A percentile compares a stretch with the other conserved stretches of the same genome.
phyloP scores from a whole-genome alignment of 2,797 vertebrate genomes.

The Sandelia bainsii region DNA sequence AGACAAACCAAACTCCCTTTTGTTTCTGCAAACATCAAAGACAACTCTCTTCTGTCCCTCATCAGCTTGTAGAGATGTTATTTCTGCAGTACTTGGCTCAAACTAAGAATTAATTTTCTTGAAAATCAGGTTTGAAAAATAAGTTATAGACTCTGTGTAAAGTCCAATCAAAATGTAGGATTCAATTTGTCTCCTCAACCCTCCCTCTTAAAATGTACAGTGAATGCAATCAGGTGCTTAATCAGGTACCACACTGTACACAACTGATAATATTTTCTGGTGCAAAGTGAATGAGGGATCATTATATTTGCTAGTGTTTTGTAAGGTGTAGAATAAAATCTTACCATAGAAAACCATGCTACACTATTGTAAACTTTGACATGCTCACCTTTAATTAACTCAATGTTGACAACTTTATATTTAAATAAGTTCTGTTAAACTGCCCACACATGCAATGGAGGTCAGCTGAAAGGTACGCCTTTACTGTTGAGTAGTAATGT shows the following conservation, averaged over 20 bases:
- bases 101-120: constrained; percentile 23
- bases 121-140: constrained; percentile 29
- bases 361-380: not conserved
- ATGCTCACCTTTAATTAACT: not conserved
- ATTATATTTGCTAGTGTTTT: not conserved
- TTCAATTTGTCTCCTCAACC: not conserved
- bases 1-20: constrained; percentile 17
- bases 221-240: not conserved
- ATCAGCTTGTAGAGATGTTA: not conserved
- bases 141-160: constrained; percentile 7
- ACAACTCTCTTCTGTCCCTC: not conserved
- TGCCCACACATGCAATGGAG: no score
- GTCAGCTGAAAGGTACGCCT: no score
- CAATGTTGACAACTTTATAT: not conserved
- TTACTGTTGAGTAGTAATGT: not conserved
- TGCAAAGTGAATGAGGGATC: constrained; percentile 27
- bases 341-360: not conserved
- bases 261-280: not conserved
- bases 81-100: constrained; percentile 35
- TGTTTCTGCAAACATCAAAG: constrained; percentile 43
- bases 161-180: constrained; percentile 2
- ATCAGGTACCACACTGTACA: constrained; percentile 7
- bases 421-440: not conserved
- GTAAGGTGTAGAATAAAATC: no score
- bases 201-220: not conserved